Base-by-base conservation (phyloP, 2,888 invertebrate genomes). In the Drosophila putrida region DNA sequence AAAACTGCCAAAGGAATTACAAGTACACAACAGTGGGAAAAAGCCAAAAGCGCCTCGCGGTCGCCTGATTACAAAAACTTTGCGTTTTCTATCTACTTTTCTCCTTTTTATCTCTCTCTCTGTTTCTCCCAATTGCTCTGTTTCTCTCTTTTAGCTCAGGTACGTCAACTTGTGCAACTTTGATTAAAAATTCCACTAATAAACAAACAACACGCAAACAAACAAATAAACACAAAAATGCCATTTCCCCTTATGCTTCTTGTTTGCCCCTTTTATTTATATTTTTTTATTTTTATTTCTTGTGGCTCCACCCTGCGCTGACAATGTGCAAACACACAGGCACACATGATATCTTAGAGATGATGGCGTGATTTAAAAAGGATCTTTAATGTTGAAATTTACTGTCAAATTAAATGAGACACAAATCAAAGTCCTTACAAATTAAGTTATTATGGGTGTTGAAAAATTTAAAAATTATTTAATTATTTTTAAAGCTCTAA, bases 181-280 rank as follows among this genome's bases (percentile, higher is more conserved):
- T 86, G 88, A 86, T 89, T 86, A 86, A 89, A 86, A 86, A 86
- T 86, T 86, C 85, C 89, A 89, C 85, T 86, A 86, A 86, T 80
- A 80, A 80, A 80, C 80, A 81, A 81, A 78, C 81, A 75, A 74
- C 79, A 70, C 64, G 67, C 81, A 75, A 73, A 62, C 77, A 80
- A 71, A 78, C 75, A 78, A 75, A 78, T 78, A 75, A 75, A 75
- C 80, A 75, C 54, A 67, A 54, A 50, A 69, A 74, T 62, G 57
- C 35, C 55, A 69, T 70, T 76, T 61, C 36, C 61, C 61, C 47
- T 35, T 35, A 41, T 38, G 54, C 36, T 55, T 10, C 13, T 15
- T 41, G 43, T 46, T 38, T 13, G 4, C 49, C 46, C 33, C 51
- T 25, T 38, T 20, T 20, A 20, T 20, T 20, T 38, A n/a, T 27